phyloP scores from a whole-genome alignment of 2,113 vertebrate genomes.

The Nesoenas mayeri region DNA sequence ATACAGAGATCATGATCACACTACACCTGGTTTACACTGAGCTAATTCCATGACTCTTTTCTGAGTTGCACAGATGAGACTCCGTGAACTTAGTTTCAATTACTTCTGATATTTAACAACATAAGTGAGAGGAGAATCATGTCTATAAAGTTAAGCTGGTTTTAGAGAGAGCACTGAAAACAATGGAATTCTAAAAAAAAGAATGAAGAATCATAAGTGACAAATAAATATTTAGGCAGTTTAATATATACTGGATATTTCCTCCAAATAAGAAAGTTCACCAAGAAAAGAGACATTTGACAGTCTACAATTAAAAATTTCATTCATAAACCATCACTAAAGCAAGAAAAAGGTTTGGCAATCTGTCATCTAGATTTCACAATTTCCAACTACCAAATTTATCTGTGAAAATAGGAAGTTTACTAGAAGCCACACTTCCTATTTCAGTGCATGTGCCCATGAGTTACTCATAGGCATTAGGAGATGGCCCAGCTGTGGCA shows the following conservation, averaged over 20 bases:
- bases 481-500: not conserved
- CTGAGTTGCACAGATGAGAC: not conserved
- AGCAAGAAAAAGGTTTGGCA: not conserved
- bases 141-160: not conserved
- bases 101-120: not conserved
- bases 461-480: not conserved
- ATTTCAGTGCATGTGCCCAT: not conserved
- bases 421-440: constrained; percentile 2
- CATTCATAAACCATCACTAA: not conserved
- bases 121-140: not conserved
- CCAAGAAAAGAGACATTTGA: not conserved
- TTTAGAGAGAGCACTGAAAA: not conserved
- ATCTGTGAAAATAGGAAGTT: not conserved
- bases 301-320: not conserved
- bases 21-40: not conserved
- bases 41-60: not conserved
- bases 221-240: not conserved
- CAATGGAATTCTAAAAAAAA: not conserved
- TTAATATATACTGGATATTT: not conserved
- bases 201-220: not conserved
- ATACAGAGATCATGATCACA: not conserved
- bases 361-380: constrained; percentile 23
- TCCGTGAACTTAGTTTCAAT: not conserved
- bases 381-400: not conserved
- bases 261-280: not conserved